Evolutionary conservation across 2,888 invertebrate genomes (phyloP), one percentile per base, ranked within the genome.

Genomic region (Hyalella azteca): DNA sequence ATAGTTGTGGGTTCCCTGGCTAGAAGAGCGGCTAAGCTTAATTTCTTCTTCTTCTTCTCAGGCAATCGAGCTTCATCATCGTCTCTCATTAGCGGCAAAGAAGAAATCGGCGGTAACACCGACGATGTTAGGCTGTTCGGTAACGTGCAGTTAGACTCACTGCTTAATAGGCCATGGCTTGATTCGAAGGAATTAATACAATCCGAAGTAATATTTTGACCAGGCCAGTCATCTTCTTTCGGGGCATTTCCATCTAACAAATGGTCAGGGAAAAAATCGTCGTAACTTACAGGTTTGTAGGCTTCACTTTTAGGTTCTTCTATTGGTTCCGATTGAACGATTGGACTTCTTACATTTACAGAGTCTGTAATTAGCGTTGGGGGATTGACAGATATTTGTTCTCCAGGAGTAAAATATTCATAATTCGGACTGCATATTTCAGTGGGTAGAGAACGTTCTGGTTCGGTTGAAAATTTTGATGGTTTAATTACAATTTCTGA

Each of bases 211-310:
- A 36, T n/a, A 36, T 66, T 36, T 36, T 32, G 36, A 1, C 19
- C 19, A 0, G 36, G 19, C 66, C 66, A 66, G n/a, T 36, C 36
- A 29, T 66, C 66, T 36, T 66, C 36, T 66, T 66, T 66, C 3
- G 22, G 66, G 19, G 5, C 66, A 36, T 11, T 36, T 32, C 29
- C 36, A n/a, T 66, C 66, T 66, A 66, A 66, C 19, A 66, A 36
- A 19, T 66, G 66, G 66, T 75, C 48, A 13, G 79, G 75, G 15
- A 41, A 75, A 39, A 75, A 75, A 11, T 75, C 48, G 19, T 75
- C 75, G 75, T 75, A 75, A 39, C 48, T 75, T n/a, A 75, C 75
- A 29, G 75, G 75, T 29, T 41, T 75, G 41, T 75, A 75, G 15
- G 75, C 13, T 39, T 75, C 75, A 13, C 26, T 48, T 26, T 48